A percentile compares a stretch with the other conserved stretches of the same genome.
These are phyloP conservation scores for Ptychoptera contaminata DNA, from an alignment of 2,888 invertebrate species.

Conservation along the genomic window DNA sequence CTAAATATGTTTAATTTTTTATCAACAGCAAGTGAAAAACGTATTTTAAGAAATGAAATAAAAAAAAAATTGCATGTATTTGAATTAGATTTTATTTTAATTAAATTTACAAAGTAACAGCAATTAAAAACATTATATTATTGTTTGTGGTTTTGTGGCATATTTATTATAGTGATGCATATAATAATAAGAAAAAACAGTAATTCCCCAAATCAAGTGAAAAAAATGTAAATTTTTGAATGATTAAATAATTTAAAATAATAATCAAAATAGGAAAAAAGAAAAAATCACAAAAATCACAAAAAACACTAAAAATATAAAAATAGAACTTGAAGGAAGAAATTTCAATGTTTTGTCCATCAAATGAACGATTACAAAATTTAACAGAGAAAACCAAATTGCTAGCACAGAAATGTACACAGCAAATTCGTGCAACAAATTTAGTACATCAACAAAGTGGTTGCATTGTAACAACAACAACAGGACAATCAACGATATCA, in stretches of 20 bases:
- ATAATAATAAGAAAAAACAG: neutral
- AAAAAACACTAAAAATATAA: neutral
- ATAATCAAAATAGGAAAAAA: neutral
- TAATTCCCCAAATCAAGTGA: neutral
- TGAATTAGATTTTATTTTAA: no score
- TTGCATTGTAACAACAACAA: slow-evolving; percentile 13
- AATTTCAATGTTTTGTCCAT: slow-evolving; percentile 23
- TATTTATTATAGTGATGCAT: neutral
- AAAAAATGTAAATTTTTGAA: neutral
- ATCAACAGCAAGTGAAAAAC: no score
- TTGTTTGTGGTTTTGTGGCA: no score
- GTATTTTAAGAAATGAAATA: no score
- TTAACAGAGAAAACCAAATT: slow-evolving; percentile 20
- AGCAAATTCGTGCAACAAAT: slow-evolving; percentile 17
- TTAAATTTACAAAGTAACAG: no score
- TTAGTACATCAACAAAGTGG: slow-evolving; percentile 12
- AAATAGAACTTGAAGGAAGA: no score
- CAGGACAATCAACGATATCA: slow-evolving; percentile 15
- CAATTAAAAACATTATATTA: no score
- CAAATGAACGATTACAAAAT: slow-evolving; percentile 21
- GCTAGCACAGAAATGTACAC: slow-evolving; percentile 26
- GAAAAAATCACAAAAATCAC: neutral
- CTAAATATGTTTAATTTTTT: no score
- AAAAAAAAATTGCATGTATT: no score
- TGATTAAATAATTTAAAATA: no score